Evolutionary conservation across 1,140 invertebrate species (phyloP), one percentile per base, ranked within the genome.

Genomic region (Ceratitis capitata): DNA sequence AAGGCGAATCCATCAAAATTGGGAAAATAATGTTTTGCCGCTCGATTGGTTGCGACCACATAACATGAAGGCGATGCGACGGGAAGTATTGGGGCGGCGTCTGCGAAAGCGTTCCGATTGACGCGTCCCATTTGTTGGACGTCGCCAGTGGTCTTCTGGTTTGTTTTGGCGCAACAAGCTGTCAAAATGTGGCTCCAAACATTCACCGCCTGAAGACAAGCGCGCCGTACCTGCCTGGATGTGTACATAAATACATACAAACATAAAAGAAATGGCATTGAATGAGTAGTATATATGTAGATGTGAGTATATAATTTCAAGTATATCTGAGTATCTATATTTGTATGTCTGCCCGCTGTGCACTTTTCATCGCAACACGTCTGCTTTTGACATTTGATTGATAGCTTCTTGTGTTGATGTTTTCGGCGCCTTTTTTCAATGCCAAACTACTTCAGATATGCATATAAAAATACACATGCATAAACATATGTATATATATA

Each of bases 121-220:
- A 78, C 69, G 69, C 69, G 69, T 78, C 69, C 69, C 69, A 78
- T 78, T 78, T 78, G 58, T 64, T 64, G 58, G 69, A 45, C 35
- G 69, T 45, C 69, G 69, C 39, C 69, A 78, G 69, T 78, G 69
- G 69, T 78, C 69, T 23, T 12, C 19, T 78, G 39, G n/a, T 78
- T 78, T 45, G 69, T 45, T 78, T 78, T 78, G 69, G 69, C 69
- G 35, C 69, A 45, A 78, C 61, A 78, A 78, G 69, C 69, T 78
- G 69, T 78, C 69, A 78, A 78, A 78, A 45, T 12, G 69, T 7
- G 39, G 69, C 9, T 78, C 69, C 69, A 78, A 78, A 78, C 35
- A 78, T 78, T n/a, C 2, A 23, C n/a, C 19, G 69, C 35, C 12
- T 78, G 19, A 23, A 78, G 39, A 78, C 23, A 78, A 5, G n/a